A percentile compares a stretch with the other conserved stretches of the same genome.
Evolutionary conservation across 2,888 invertebrate genomes (phyloP).

Genomic region (Drosophila birchii): DNA sequence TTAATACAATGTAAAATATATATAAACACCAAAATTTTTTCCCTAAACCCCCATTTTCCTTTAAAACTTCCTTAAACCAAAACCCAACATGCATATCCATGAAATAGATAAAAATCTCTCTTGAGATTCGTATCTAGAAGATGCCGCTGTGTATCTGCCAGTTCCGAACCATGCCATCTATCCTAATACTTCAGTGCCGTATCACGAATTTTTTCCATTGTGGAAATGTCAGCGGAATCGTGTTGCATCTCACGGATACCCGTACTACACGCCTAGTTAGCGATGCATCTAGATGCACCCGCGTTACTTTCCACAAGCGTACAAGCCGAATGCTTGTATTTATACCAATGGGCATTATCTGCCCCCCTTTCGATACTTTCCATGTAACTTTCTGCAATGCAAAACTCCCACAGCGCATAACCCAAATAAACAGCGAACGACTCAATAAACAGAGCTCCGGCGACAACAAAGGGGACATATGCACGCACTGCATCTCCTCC

Average conservation of each 20-base stretch:
- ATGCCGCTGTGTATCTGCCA: slow-evolving; percentile 17
- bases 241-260: slow-evolving; percentile 39
- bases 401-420: slow-evolving; percentile 43
- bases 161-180: slow-evolving; percentile 31
- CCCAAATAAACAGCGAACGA: slow-evolving; percentile 49
- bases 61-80: not conserved
- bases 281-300: slow-evolving; percentile 24
- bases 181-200: slow-evolving; percentile 38
- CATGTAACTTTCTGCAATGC: slow-evolving; percentile 36
- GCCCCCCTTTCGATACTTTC: slow-evolving; percentile 22
- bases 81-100: not conserved
- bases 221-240: slow-evolving; percentile 38
- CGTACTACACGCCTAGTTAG: slow-evolving; percentile 21
- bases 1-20: not conserved
- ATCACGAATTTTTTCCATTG: slow-evolving; percentile 42
- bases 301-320: slow-evolving; percentile 17
- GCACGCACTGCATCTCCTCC: slow-evolving; percentile 25
- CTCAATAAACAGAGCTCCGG: slow-evolving; percentile 45
- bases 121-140: slow-evolving; percentile 20
- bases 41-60: not conserved
- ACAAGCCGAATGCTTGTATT: slow-evolving; percentile 31
- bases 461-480: slow-evolving; percentile 37
- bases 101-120: slow-evolving; percentile 22
- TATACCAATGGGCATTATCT: not conserved
- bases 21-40: too few relatives aligned